These are phyloP conservation scores for Cariama cristata DNA, from an alignment of 2,113 vertebrate genomes.

Conservation along the genomic window DNA sequence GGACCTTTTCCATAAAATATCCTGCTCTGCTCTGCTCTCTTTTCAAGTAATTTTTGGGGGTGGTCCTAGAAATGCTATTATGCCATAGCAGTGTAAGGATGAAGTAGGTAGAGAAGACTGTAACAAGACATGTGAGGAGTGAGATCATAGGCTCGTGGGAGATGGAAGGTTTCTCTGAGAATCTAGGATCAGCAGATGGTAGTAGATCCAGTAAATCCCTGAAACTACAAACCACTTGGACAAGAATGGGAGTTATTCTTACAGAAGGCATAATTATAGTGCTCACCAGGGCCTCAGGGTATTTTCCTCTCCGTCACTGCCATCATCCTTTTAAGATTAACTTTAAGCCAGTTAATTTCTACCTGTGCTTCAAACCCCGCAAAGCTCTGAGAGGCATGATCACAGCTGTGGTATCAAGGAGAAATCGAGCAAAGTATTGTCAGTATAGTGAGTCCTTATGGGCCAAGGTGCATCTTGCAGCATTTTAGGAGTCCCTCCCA, in stretches of 20 bases:
- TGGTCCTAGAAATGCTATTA: background rate
- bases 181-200: background rate
- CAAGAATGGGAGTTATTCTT: slow-evolving; percentile 6
- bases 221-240: slow-evolving; percentile 4
- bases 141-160: background rate
- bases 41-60: background rate
- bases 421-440: background rate
- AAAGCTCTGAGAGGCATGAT: background rate
- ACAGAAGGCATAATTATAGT: background rate
- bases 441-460: background rate
- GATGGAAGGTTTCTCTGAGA: background rate
- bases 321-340: slow-evolving; percentile 33
- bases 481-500: background rate
- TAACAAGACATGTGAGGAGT: background rate
- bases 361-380: background rate
- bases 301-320: slow-evolving; percentile 23
- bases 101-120: background rate
- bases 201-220: slow-evolving; percentile 40
- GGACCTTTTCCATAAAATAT: background rate
- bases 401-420: background rate
- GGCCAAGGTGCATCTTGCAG: background rate
- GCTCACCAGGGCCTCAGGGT: background rate
- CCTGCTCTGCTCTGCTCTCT: background rate
- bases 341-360: slow-evolving; percentile 20
- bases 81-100: background rate